Base-by-base conservation (phyloP, 2,888 invertebrate species). In the Augiades crinisus region DNA sequence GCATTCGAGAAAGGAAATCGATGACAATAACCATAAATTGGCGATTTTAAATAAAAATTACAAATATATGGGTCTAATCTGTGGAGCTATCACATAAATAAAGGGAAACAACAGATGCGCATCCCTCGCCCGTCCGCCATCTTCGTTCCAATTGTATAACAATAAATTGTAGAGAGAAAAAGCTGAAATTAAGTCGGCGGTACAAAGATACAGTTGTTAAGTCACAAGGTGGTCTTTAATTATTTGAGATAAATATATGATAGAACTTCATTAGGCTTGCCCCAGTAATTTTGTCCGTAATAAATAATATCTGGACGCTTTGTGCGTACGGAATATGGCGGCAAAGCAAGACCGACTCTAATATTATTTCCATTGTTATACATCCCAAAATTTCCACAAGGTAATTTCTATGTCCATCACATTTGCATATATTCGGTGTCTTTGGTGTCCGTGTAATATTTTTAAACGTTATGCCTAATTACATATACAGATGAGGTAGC, bases 71-170 rank as follows among this genome's bases (percentile, higher is more conserved):
- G 67, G 63, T 68, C 72, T 75, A 73, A 77, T 77, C 73, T 73
- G 70, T 78, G 70, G 72, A 71, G 70, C 77, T 81, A 79, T 84
- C 78, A 78, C 84, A 86, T 87, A 86, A 86, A 87, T 84, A 83
- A 81, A 62, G 65, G 27, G 65, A 69, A 75, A 75, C 78, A 83
- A 81, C 85, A 83, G 81, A 85, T 81, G 83, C 61, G 63, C 67
- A 67, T 69, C 70, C 79, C 74, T 69, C 56, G 61, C 64, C 62
- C 62, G 64, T 59, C 70, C 67, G 67, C 70, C 67, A 74, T 69
- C 70, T 76, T 76, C 70, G 75, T 78, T 75, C 72, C 73, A 71
- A 78, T 75, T 81, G 81, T 78, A 79, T 77, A 80, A 75, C 70
- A 81, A 83, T 82, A 81, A 81, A 81, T 82, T 81, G 65, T 75